Percentiles rank a stretch among this genome's conserved stretches.
These are phyloP conservation scores for Drosophila bifasciata DNA, from an alignment of 1,140 invertebrate genomes.

Conservation along the genomic window DNA sequence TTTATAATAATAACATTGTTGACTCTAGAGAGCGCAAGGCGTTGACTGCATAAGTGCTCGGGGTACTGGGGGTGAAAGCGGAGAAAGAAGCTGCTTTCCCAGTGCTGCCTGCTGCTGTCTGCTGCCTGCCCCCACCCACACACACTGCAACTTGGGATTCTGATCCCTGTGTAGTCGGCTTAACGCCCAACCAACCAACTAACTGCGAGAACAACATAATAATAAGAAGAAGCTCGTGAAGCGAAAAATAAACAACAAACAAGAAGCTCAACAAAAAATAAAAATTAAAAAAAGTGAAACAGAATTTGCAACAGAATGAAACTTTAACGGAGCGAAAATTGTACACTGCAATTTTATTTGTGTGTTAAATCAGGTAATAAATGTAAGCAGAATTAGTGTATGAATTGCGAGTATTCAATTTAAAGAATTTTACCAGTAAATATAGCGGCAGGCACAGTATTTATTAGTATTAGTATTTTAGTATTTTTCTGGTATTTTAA, in stretches of 20 bases:
- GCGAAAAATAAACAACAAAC: conserved; percentile 54
- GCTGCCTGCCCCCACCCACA: conserved; percentile 8
- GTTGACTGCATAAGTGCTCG: conserved; percentile 63
- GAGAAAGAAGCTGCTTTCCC: too few relatives aligned
- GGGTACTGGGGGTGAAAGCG: conserved; percentile 9
- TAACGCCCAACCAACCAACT: conserved; percentile 56
- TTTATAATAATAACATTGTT: conserved; percentile 50
- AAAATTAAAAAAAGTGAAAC: too few relatives aligned
- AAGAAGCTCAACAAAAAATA: neutral
- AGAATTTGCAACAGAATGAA: too few relatives aligned
- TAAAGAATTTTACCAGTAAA: too few relatives aligned
- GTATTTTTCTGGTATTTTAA: too few relatives aligned
- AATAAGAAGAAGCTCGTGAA: conserved; percentile 62
- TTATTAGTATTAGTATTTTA: too few relatives aligned
- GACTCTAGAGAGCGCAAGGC: conserved; percentile 42
- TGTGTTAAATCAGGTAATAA: too few relatives aligned
- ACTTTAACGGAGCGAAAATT: too few relatives aligned
- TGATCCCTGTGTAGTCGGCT: conserved; percentile 41
- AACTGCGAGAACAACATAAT: conserved; percentile 38
- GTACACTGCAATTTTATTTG: too few relatives aligned
- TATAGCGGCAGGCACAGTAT: too few relatives aligned
- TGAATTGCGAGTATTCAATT: too few relatives aligned
- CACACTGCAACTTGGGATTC: conserved; percentile 8
- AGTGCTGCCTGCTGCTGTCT: conserved; percentile 47
- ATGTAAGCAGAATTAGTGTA: too few relatives aligned